phyloP scores from a whole-genome alignment of 1,140 invertebrate genomes.

The Pseudomyrmex sp. region DNA sequence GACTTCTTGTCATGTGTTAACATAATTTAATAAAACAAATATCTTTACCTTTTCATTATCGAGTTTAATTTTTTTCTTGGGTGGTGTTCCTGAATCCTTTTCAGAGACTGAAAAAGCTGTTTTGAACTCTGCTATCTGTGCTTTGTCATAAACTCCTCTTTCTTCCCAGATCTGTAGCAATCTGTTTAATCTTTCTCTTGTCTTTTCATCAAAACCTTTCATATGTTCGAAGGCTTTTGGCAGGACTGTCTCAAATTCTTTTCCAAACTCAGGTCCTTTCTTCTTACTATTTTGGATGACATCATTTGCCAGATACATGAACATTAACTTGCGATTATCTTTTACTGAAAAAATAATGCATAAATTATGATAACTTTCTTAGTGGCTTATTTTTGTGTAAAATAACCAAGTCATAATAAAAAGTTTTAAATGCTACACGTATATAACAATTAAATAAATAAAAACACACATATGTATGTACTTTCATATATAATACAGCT shows the following conservation, averaged over 20 bases:
- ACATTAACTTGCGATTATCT: conserved; percentile 94
- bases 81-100: conserved; percentile 84
- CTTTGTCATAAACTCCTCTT: conserved; percentile 93
- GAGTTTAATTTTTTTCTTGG: conserved; percentile 83
- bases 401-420: too few species aligned
- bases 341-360: conserved; percentile 89
- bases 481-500: too few species aligned
- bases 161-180: conserved; percentile 97
- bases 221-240: conserved; percentile 94
- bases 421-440: too few species aligned
- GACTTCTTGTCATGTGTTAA: conserved; percentile 6
- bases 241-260: conserved; percentile 92
- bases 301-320: conserved; percentile 99
- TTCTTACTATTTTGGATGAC: conserved; percentile 99
- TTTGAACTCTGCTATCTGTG: conserved; percentile 91
- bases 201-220: conserved; percentile 91
- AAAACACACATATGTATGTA: too few species aligned
- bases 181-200: conserved; percentile 91
- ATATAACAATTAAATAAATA: too few species aligned
- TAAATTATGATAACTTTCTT: neutral
- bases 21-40: neutral
- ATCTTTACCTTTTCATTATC: conserved; percentile 80
- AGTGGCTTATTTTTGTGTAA: too few species aligned
- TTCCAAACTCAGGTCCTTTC: conserved; percentile 98
- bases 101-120: conserved; percentile 83